These are phyloP conservation scores for Zeuzera pyrina DNA, from an alignment of 2,888 invertebrate species.

Conservation along the genomic window DNA sequence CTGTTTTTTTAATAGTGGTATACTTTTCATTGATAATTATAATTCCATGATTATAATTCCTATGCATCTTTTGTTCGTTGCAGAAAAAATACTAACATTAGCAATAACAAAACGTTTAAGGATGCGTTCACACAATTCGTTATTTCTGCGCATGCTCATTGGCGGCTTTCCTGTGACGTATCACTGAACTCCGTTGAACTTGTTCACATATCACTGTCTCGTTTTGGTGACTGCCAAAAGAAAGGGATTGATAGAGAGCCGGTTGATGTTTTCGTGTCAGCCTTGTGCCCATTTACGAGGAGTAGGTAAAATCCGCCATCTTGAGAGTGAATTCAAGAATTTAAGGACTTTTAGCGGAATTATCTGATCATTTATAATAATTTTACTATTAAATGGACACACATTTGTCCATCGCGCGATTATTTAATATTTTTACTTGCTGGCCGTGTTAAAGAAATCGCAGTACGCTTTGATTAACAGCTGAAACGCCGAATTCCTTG, in stretches of 20 bases:
- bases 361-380: constrained; percentile 59
- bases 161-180: constrained; percentile 58
- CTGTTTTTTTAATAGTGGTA: background rate
- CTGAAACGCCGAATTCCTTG: constrained; percentile 60
- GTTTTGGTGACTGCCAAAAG: constrained; percentile 42
- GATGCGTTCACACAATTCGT: constrained; percentile 45
- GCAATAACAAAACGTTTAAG: background rate
- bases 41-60: background rate
- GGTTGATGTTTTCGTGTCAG: constrained; percentile 74
- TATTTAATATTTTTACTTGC: constrained; percentile 31
- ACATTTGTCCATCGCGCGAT: constrained; percentile 38
- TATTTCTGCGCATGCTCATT: constrained; percentile 61
- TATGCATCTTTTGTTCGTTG: too few species aligned
- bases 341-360: constrained; percentile 67
- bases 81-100: background rate
- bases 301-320: constrained; percentile 76
- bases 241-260: constrained; percentile 64
- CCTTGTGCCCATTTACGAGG: constrained; percentile 73
- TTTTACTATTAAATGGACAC: constrained; percentile 63
- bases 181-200: constrained; percentile 48
- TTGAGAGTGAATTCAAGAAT: constrained; percentile 77
- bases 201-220: constrained; percentile 56
- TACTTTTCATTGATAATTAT: constrained; percentile 1
- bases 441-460: constrained; percentile 37
- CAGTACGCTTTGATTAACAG: constrained; percentile 39